Evolutionary conservation across 1,140 invertebrate species (phyloP).

Genomic region (Luehdorfia chinensis): DNA sequence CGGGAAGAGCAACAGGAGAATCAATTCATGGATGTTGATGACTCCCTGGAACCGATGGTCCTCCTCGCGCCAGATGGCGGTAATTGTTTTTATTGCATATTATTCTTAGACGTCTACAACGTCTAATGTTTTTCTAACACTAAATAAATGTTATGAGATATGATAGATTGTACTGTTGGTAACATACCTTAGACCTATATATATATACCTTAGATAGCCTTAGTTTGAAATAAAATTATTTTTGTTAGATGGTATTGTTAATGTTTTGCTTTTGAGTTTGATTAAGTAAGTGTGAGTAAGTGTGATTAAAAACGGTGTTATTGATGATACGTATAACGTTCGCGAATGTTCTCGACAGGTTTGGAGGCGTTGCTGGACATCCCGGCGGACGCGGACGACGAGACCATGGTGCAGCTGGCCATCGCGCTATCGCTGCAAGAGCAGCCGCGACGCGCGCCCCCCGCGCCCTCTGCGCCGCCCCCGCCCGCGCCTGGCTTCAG

Average conservation of each 20-base stretch:
- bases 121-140: too few relatives aligned
- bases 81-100: slow-evolving; percentile 18
- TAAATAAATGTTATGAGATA: too few relatives aligned
- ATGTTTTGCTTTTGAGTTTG: too few relatives aligned
- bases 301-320: too few relatives aligned
- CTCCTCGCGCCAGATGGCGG: slow-evolving; percentile 56
- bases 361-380: slow-evolving; percentile 93
- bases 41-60: slow-evolving; percentile 64
- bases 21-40: slow-evolving; percentile 67
- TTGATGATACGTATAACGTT: too few relatives aligned
- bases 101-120: neutral
- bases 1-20: slow-evolving; percentile 60
- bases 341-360: too few relatives aligned
- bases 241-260: too few relatives aligned
- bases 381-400: slow-evolving; percentile 94
- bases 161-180: too few relatives aligned
- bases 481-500: slow-evolving; percentile 52
- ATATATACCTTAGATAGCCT: too few relatives aligned
- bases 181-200: too few relatives aligned
- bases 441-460: slow-evolving; percentile 55
- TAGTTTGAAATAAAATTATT: too few relatives aligned
- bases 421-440: slow-evolving; percentile 95
- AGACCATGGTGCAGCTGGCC: slow-evolving; percentile 97
- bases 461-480: slow-evolving; percentile 51
- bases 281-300: too few relatives aligned